These are phyloP conservation scores for Crocidura indochinensis DNA, from an alignment of 2,797 vertebrate species.

Conservation along the genomic window DNA sequence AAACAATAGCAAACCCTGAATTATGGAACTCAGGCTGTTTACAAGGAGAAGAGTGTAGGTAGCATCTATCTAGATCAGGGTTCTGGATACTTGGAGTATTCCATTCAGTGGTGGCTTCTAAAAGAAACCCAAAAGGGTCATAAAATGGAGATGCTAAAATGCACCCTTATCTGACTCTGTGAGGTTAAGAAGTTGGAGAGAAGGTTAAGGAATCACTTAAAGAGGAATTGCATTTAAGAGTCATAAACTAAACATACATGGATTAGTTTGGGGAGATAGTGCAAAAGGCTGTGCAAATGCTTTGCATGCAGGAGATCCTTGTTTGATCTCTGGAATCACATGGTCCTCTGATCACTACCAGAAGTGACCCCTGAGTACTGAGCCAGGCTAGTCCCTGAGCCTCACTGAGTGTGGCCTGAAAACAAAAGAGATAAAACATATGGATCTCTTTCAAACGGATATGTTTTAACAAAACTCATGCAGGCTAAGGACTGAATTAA, in stretches of 20 bases:
- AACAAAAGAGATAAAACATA: neutral
- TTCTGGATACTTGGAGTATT: neutral
- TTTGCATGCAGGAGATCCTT: no score
- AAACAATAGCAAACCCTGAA: no score
- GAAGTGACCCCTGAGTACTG: no score
- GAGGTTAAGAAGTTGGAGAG: neutral
- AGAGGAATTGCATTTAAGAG: no score
- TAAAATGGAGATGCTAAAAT: neutral
- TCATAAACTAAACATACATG: no score
- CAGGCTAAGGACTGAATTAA: constrained; percentile 51
- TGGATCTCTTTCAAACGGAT: neutral
- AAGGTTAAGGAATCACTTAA: neutral
- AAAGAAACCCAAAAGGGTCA: constrained; percentile 30
- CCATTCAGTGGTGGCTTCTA: constrained; percentile 4
- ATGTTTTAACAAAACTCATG: neutral
- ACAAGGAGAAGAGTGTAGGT: neutral
- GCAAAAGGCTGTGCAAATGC: no score
- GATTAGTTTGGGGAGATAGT: no score
- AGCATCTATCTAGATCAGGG: neutral
- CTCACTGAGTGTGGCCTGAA: no score
- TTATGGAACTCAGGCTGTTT: no score
- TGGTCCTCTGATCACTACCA: no score
- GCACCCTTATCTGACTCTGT: neutral
- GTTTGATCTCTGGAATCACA: no score
- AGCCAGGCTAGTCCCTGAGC: no score